phyloP scores from a whole-genome alignment of 2,113 vertebrate species.

The Hiodon alosoides region DNA sequence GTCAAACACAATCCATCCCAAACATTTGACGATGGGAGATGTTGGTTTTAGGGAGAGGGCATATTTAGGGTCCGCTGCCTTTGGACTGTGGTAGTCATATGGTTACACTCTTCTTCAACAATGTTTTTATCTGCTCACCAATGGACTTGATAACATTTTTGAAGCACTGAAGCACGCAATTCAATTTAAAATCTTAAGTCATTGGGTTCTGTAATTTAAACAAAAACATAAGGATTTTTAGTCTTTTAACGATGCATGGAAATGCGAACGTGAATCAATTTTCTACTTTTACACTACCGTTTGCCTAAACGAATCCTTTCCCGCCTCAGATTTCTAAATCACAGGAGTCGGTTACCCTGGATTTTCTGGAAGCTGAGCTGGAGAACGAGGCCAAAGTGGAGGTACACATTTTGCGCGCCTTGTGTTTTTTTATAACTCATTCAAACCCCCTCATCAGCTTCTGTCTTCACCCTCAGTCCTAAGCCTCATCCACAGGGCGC shows the following conservation, averaged over 20 bases:
- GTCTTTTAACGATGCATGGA: neutral
- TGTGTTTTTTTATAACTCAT: neutral
- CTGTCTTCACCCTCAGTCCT: neutral
- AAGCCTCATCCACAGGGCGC: neutral
- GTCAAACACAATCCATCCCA: no score
- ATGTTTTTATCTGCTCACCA: no score
- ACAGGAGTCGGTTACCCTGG: slow-evolving; percentile 75
- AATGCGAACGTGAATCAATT: neutral
- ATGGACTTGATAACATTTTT: neutral
- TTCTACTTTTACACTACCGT: neutral
- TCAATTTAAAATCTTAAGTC: neutral
- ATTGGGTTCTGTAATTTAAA: neutral
- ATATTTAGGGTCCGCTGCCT: no score
- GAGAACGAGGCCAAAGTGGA: slow-evolving; percentile 78
- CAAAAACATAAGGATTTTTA: neutral
- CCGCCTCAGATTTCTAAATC: slow-evolving; percentile 73
- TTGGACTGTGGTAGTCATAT: no score
- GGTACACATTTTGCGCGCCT: slow-evolving; percentile 43
- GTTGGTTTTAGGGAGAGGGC: no score
- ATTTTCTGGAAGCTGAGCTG: slow-evolving; percentile 76
- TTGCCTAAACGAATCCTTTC: slow-evolving; percentile 13
- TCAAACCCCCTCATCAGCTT: neutral
- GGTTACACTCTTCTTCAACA: no score
- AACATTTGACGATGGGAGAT: no score
- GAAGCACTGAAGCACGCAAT: neutral